A percentile compares a stretch with the other conserved stretches of the same genome.
phyloP scores from a whole-genome alignment of 1,140 invertebrate genomes.

The Chionoecetes opilio region DNA sequence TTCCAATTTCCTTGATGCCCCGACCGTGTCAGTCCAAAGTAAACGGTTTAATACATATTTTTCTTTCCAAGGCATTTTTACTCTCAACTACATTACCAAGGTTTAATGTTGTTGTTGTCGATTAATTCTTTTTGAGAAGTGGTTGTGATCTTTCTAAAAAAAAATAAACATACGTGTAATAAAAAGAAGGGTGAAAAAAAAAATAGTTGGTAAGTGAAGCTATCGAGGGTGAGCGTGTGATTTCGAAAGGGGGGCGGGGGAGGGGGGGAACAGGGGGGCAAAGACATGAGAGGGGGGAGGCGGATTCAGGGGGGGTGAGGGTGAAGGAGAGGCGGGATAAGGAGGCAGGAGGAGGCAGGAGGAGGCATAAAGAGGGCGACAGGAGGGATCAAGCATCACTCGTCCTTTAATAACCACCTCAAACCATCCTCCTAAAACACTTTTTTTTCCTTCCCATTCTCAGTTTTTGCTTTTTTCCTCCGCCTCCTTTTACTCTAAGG shows the following conservation, averaged over 20 bases:
- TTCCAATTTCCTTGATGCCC: constrained; percentile 1
- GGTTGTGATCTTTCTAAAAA: background rate
- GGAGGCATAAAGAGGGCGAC: background rate
- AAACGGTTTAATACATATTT: background rate
- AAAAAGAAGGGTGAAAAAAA: constrained; percentile 4
- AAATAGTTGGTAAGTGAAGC: constrained; percentile 5
- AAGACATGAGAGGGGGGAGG: too few relatives aligned
- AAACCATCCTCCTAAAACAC: background rate
- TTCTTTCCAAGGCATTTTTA: background rate
- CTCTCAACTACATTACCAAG: constrained; percentile 18
- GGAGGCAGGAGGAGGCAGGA: background rate
- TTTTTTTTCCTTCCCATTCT: too few relatives aligned
- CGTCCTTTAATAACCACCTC: background rate
- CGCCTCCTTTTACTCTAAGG: too few relatives aligned
- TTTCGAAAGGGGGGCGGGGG: background rate
- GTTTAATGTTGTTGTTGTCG: constrained; percentile 9
- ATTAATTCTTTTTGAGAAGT: background rate
- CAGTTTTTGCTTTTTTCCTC: too few relatives aligned
- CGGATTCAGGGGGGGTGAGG: too few relatives aligned
- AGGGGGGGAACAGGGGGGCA: too few relatives aligned
- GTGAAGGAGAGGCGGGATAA: background rate
- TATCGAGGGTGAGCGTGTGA: constrained; percentile 14
- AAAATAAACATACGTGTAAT: background rate
- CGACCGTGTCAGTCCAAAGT: background rate
- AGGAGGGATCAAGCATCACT: constrained; percentile 1